Base-by-base conservation (phyloP, 1,140 invertebrate species). In the Antheraea mylitta region DNA sequence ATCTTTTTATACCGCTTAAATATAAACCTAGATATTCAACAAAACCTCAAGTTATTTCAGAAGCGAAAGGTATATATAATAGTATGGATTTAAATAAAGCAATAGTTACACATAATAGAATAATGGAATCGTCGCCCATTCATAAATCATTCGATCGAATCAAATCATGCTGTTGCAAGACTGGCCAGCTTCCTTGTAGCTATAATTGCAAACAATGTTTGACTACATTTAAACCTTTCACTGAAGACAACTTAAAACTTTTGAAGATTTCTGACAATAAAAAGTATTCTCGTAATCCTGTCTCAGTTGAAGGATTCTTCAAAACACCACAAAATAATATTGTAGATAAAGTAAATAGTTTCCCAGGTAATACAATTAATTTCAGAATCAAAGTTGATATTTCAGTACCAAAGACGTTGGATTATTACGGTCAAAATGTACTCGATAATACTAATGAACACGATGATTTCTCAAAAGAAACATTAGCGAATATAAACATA, bases 341-440 rank as follows among this genome's bases (percentile, higher is more conserved):
- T 16, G 48, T 69, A 13, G 60, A 68, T 63, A 67, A 72, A 60
- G 72, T 53, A 53, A 53, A 53, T 53, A 16, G 45, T 53, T 13
- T 53, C 30, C 64, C 66, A 60, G 71, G 86, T 11, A 77, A 83
- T 66, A 75, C 81, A 58, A 42, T 90, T 37, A 90, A 84, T 62
- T 70, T 90, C 61, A 75, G 76, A 68, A 80, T 90, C 30, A 90
- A 89, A 73, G 72, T 90, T 48, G 85, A 89, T 64, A 72, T 91
- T 48, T 79, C 88, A 70, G 61, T 89, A 18, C 87, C 86, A 19
- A 86, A 78, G 78, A 69, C 73, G 72, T 67, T 72, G 60, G 72
- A 85, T 8, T 62, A 45, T 38, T 58, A 78, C 45, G 66, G 64
- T 65, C 48, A 81, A 80, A 71, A 71, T 69, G 61, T 61, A 71